Evolutionary conservation across 2,888 invertebrate species (phyloP).

Genomic region (Paralinhomoeus sp.): DNA sequence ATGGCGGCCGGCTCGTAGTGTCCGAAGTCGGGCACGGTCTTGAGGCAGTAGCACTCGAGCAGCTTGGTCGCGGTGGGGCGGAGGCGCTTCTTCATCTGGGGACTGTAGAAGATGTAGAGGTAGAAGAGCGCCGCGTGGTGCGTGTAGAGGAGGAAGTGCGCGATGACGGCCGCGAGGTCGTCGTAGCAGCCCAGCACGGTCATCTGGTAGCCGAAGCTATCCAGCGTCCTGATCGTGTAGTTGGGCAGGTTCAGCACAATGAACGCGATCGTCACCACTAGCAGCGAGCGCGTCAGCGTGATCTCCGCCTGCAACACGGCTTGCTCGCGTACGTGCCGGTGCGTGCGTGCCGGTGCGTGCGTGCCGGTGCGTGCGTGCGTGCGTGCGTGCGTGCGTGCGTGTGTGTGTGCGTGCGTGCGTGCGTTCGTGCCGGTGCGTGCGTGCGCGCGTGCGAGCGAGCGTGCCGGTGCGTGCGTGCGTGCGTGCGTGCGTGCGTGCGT

Average conservation of each 20-base stretch:
- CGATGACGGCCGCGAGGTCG: conserved; percentile 5
- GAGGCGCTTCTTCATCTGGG: conserved; percentile 23
- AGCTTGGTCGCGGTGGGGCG: conserved; percentile 20
- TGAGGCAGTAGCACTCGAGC: conserved; percentile 22
- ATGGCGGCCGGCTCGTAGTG: too few species aligned
- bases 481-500: too few species aligned
- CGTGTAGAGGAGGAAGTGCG: conserved; percentile 17
- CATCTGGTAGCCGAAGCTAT: too few species aligned
- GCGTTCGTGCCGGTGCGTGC: too few species aligned
- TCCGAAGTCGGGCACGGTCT: conserved; percentile 22
- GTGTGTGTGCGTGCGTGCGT: too few species aligned
- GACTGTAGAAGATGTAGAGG: conserved; percentile 15
- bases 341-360: too few species aligned
- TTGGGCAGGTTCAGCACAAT: conserved; percentile 21
- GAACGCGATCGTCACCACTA: conserved; percentile 23
- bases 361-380: too few species aligned
- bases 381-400: too few species aligned
- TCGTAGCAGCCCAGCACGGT: neutral
- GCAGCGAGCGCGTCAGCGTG: conserved; percentile 15
- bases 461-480: too few species aligned
- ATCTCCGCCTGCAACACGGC: too few species aligned
- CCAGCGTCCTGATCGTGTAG: conserved; percentile 7
- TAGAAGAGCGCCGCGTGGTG: conserved; percentile 20
- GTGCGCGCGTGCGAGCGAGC: too few species aligned
- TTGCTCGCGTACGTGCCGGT: too few species aligned